Evolutionary conservation across 2,888 invertebrate species (phyloP).

Genomic region (Cerastis leucographa): DNA sequence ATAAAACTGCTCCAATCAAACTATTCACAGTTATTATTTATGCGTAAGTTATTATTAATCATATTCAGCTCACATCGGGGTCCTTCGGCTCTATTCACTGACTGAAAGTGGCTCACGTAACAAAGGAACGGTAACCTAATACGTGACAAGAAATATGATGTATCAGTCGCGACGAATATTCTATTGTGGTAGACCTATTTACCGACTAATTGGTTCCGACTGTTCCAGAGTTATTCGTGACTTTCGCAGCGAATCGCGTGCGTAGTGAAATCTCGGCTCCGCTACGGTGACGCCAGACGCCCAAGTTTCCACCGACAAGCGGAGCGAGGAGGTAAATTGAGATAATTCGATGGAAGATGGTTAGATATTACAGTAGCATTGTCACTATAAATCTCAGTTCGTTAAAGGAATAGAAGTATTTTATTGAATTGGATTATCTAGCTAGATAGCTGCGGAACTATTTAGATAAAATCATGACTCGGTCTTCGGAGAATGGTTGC

Average conservation of each 20-base stretch:
- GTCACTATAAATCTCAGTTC: constrained; percentile 10
- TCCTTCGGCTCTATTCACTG: constrained; percentile 85
- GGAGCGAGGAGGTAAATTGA: constrained; percentile 44
- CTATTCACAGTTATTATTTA: constrained; percentile 74
- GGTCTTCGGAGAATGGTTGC: too few species aligned
- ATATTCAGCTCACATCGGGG: constrained; percentile 86
- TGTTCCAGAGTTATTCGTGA: constrained; percentile 77
- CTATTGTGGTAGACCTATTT: constrained; percentile 84
- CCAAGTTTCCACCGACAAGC: constrained; percentile 50
- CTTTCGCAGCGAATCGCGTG: constrained; percentile 73
- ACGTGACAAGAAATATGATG: constrained; percentile 89
- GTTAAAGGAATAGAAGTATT: background rate
- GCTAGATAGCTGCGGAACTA: background rate
- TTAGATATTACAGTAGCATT: constrained; percentile 7
- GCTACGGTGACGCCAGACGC: constrained; percentile 66
- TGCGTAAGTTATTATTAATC: constrained; percentile 86
- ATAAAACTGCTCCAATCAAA: constrained; percentile 68
- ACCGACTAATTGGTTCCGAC: constrained; percentile 84
- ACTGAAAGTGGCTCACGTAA: constrained; percentile 90
- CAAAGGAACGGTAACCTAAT: constrained; percentile 89
- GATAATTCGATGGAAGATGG: constrained; percentile 27
- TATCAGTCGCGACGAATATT: constrained; percentile 83
- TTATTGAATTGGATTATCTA: background rate
- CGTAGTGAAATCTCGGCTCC: constrained; percentile 79
- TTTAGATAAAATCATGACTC: too few species aligned